Evolutionary conservation across 2,888 invertebrate genomes (phyloP), one percentile per base, ranked within the genome.

Genomic region (Tachina fera): DNA sequence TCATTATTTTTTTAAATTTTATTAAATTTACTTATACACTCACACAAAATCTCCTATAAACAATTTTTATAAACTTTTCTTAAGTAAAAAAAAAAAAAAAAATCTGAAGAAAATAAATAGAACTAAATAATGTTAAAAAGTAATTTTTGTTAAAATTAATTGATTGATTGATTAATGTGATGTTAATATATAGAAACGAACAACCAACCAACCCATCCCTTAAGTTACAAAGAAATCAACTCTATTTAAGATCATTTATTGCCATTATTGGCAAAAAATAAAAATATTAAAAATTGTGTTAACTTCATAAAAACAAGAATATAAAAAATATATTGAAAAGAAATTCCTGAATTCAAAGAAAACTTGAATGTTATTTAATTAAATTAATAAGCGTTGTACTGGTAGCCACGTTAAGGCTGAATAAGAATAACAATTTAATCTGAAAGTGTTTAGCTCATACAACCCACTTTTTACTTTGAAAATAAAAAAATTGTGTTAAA

Each of bases 151-250:
- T 80, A 71, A 58, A 65, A 67, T 67, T 84, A 77, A 80, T 71
- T 84, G 71, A 76, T 71, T 84, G 71, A 76, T 84, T 80, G 80
- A 80, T 80, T 84, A 76, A 67, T 84, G 80, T 80, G 80, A 84
- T 84, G 76, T 67, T 81, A 77, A 80, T 67, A 53, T 84, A 81
- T 51, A 67, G n/a, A n/a, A n/a, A n/a, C n/a, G n/a, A 58, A 81
- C 39, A 31, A 68, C 49, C 22, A 70, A 68, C 49, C 22, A 70
- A 45, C 22, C 41, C 41, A 58, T 49, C 31, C 19, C 41, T 31
- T 67, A 47, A 68, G 16, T n/a, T 71, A 58, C 65, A 83, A 77
- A 65, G 47, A 83, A 77, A 60, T 47, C 67, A 41, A 14, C 58
- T n/a, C 67, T 43, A 67, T 39, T 56, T 41, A 49, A 72, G 51